These are phyloP conservation scores for Phoxinus phoxinus DNA, from an alignment of 2,113 vertebrate species.

Conservation along the genomic window DNA sequence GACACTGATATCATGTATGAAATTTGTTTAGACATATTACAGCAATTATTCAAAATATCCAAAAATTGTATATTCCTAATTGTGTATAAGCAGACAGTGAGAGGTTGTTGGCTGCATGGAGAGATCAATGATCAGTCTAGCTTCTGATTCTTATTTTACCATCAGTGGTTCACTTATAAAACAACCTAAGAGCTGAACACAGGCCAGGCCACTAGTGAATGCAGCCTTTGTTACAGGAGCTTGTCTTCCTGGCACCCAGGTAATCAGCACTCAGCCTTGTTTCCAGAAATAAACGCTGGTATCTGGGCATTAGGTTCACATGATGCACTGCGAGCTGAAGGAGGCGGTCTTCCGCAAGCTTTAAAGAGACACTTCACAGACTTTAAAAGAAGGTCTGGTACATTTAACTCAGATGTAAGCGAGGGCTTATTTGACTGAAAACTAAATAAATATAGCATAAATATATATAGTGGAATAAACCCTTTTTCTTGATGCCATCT, in stretches of 20 bases:
- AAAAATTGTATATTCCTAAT: background rate
- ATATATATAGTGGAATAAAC: background rate
- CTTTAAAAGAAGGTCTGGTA: background rate
- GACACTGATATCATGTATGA: background rate
- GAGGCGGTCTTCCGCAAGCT: background rate
- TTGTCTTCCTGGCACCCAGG: slow-evolving; percentile 28
- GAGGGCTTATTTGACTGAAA: background rate
- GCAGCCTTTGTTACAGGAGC: slow-evolving; percentile 23
- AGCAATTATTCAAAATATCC: background rate
- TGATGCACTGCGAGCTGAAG: background rate
- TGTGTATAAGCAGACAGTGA: background rate
- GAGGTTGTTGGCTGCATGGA: background rate
- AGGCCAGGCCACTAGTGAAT: background rate
- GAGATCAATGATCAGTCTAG: background rate
- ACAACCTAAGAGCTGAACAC: slow-evolving; percentile 2
- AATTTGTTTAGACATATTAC: background rate
- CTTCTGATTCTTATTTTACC: slow-evolving; percentile 6
- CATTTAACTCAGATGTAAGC: background rate
- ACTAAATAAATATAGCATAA: background rate
- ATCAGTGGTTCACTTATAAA: background rate
- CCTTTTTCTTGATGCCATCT: background rate
- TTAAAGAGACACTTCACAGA: slow-evolving; percentile 7
- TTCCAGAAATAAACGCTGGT: slow-evolving; percentile 42
- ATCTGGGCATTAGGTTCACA: slow-evolving; percentile 28
- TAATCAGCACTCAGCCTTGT: slow-evolving; percentile 40